Percentiles rank a stretch among this genome's conserved stretches.
Conservation (phyloP, 1,140 invertebrate genomes). For the Ips nitidus region DNA sequence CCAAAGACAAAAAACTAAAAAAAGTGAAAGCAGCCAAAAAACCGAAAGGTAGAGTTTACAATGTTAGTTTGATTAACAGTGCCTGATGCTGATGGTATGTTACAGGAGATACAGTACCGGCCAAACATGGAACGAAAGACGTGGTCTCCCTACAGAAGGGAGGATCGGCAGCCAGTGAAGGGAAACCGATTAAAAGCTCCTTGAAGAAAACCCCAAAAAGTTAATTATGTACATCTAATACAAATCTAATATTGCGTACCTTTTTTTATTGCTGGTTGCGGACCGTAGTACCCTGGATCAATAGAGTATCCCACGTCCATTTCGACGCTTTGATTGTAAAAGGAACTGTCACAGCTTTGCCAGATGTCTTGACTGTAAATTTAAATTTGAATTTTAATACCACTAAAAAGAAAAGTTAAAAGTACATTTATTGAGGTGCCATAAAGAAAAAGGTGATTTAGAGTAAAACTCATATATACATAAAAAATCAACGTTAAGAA, state of each 20-base stretch:
- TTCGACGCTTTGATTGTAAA: constrained; percentile 45
- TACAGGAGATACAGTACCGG: too few relatives aligned
- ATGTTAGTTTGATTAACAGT: too few relatives aligned
- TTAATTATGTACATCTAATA: too few relatives aligned
- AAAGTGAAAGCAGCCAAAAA: constrained; percentile 30
- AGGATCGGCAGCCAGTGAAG: too few relatives aligned
- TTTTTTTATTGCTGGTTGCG: constrained; percentile 11
- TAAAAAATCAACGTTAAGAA: not conserved
- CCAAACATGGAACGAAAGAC: not conserved
- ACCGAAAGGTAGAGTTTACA: constrained; percentile 6
- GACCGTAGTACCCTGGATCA: constrained; percentile 54
- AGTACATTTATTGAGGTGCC: not conserved
- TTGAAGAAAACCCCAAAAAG: too few relatives aligned
- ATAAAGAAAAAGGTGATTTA: constrained; percentile 1
- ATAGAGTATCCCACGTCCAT: constrained; percentile 55
- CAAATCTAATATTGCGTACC: not conserved
- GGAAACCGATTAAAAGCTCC: too few relatives aligned
- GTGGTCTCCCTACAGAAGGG: not conserved
- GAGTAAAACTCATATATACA: too few relatives aligned
- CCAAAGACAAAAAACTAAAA: constrained; percentile 28
- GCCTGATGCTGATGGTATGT: too few relatives aligned
- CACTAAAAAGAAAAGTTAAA: not conserved
- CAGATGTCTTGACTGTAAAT: constrained; percentile 51
- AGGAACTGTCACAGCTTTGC: constrained; percentile 43
- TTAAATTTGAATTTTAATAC: constrained; percentile 2